phyloP scores from a whole-genome alignment of 2,888 invertebrate genomes.

The Oligia fasciuncula region DNA sequence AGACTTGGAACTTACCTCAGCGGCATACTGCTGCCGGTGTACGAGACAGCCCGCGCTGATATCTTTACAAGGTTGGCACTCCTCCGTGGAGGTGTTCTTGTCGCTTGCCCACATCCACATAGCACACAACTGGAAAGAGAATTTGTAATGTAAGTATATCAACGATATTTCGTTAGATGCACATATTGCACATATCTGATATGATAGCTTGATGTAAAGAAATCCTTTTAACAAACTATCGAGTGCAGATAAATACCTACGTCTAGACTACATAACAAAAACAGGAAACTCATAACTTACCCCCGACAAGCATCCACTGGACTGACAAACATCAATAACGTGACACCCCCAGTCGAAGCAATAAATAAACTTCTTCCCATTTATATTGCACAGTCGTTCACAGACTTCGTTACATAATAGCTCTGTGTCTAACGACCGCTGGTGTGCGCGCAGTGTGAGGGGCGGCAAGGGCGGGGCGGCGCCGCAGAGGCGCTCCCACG shows the following conservation, averaged over 20 bases:
- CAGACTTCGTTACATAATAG: slow-evolving; percentile 88
- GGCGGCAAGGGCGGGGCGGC: slow-evolving; percentile 63
- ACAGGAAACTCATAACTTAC: slow-evolving; percentile 70
- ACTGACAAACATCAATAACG: slow-evolving; percentile 88
- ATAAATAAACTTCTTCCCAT: slow-evolving; percentile 86
- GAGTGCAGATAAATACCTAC: background rate
- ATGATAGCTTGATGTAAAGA: background rate
- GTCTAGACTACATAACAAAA: background rate
- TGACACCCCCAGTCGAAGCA: slow-evolving; percentile 90
- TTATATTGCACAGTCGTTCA: slow-evolving; percentile 83
- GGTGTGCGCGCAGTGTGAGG: slow-evolving; percentile 82
- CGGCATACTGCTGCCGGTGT: slow-evolving; percentile 87
- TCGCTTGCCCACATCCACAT: slow-evolving; percentile 89
- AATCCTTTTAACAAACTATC: background rate
- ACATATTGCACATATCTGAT: background rate
- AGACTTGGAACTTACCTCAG: slow-evolving; percentile 76
- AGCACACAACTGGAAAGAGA: slow-evolving; percentile 80
- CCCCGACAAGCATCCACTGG: slow-evolving; percentile 88
- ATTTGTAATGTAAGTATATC: background rate
- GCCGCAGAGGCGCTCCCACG: slow-evolving; percentile 80
- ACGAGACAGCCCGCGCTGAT: slow-evolving; percentile 80
- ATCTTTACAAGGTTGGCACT: slow-evolving; percentile 81
- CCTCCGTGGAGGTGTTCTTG: slow-evolving; percentile 66
- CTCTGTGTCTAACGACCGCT: slow-evolving; percentile 87
- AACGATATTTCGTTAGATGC: background rate